Conservation (phyloP, 2,797 vertebrate genomes). For the Muscicapa comitata region DNA sequence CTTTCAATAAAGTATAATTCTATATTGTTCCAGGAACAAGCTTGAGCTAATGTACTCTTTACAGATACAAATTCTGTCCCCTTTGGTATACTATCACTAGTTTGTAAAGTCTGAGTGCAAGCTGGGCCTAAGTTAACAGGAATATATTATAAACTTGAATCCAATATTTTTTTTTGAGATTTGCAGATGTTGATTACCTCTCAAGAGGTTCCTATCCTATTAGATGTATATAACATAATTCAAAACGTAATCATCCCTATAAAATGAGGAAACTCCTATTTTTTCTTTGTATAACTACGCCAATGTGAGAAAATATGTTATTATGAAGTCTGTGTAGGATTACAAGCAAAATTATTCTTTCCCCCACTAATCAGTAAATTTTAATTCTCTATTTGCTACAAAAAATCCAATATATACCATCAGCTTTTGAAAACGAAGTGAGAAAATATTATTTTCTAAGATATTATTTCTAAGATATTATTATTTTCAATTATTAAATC, state of each 20-base stretch:
- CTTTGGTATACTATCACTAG: not conserved
- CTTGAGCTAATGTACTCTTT: not conserved
- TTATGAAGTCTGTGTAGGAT: not conserved
- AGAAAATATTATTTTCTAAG: not conserved
- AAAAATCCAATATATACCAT: not conserved
- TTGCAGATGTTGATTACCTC: not conserved
- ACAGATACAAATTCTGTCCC: not conserved
- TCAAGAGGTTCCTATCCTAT: not conserved
- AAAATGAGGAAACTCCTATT: not conserved
- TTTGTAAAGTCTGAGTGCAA: not conserved
- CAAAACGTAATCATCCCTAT: not conserved
- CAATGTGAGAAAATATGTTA: not conserved
- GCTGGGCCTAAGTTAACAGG: not conserved
- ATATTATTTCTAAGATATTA: not conserved
- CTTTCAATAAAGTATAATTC: not conserved
- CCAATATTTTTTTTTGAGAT: not conserved
- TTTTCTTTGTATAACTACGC: not conserved
- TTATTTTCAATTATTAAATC: not conserved
- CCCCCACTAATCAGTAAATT: not conserved
- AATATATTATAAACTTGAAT: not conserved
- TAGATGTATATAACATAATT: not conserved
- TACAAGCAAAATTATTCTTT: not conserved
- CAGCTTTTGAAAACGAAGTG: not conserved
- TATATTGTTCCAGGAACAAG: not conserved
- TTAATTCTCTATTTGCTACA: not conserved